Evolutionary conservation across 2,888 invertebrate species (phyloP), one percentile per base, ranked within the genome.

Genomic region (Salpingus planirostris): DNA sequence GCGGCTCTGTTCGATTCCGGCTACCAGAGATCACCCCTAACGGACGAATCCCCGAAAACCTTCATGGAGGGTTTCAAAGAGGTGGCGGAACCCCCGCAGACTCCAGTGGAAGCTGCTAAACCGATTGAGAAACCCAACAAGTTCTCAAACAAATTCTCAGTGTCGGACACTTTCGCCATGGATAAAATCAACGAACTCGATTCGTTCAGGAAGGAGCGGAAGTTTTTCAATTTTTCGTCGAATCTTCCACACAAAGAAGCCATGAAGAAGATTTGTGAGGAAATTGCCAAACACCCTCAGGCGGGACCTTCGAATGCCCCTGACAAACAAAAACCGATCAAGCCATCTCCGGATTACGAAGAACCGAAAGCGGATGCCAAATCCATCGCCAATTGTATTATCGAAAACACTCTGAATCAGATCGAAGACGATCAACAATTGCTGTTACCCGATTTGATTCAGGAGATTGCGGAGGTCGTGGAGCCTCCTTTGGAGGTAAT

Each of bases 371-470:
- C 56, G 13, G 59, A 59, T 29, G 52, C 54, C 15, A 57, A 53
- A 44, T 49, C 50, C 5, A 47, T 61, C n/a, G 47, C 59, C 1
- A 50, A 57, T 28, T 58, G 58, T 26, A 49, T 62, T 11, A 31
- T 59, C 15, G 51, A 55, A 28, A 60, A 60, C 29, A 51, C 55
- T 3, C 31, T 60, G 24, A 60, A 60, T 27, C 45, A 37, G 31
- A 40, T 56, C 11, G 42, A n/a, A n/a, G n/a, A n/a, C n/a, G n/a
- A n/a, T n/a, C n/a, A n/a, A n/a, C n/a, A n/a, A n/a, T n/a, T n/a
- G n/a, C n/a, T n/a, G n/a, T n/a, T n/a, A n/a, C n/a, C n/a, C 2
- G 13, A 35, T 13, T 10, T 35, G 14, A 35, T 35, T 7, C 25
- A 30, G 18, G 35, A 35, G 6, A 18, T 31, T n/a, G 21, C 11